These are phyloP conservation scores for Solenopsis fugax DNA, from an alignment of 1,140 invertebrate species.

Conservation along the genomic window DNA sequence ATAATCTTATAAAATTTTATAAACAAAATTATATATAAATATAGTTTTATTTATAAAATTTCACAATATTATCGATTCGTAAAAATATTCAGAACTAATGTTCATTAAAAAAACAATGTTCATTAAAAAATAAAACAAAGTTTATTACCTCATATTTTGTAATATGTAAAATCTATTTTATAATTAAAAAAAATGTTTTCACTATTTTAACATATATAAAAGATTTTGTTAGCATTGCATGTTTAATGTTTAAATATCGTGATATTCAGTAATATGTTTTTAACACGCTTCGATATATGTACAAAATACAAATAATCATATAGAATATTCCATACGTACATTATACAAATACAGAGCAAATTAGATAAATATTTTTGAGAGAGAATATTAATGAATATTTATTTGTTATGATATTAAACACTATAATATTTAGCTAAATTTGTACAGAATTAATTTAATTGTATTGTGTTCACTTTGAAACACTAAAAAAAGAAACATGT, in stretches of 20 bases:
- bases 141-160: background rate
- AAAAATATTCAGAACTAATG: background rate
- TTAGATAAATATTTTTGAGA: background rate
- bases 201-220: background rate
- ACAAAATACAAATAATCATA: background rate
- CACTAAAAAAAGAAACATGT: background rate
- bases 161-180: conserved; percentile 2
- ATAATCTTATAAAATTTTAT: too few relatives aligned
- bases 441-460: background rate
- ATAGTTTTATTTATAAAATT: background rate
- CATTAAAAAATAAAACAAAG: background rate
- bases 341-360: background rate
- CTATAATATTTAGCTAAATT: background rate
- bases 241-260: conserved; percentile 9
- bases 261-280: background rate
- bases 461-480: background rate
- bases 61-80: background rate
- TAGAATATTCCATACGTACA: background rate
- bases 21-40: too few relatives aligned
- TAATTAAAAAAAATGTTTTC: background rate
- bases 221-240: background rate
- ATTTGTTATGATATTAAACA: background rate
- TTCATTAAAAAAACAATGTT: background rate
- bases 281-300: background rate
- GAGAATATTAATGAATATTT: background rate